Conservation (phyloP, 2,797 vertebrate genomes). For the Cossypha niveicapilla region DNA sequence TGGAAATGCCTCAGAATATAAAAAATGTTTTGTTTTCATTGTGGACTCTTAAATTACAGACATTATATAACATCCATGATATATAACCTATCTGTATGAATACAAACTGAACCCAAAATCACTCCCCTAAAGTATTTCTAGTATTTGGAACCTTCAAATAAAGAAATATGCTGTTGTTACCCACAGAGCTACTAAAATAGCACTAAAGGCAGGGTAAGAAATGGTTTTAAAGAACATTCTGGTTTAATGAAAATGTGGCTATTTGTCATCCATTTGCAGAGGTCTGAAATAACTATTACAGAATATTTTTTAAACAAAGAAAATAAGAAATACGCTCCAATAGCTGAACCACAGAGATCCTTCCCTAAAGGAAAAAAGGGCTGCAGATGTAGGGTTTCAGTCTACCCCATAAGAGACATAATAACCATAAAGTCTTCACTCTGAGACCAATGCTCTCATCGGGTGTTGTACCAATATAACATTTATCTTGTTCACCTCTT, state of each 20-base stretch:
- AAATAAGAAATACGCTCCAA: background rate
- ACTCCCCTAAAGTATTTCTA: background rate
- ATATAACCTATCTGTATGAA: background rate
- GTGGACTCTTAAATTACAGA: background rate
- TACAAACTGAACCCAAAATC: background rate
- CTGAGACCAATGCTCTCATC: background rate
- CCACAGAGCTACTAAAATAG: background rate
- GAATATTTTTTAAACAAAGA: background rate
- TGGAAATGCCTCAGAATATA: slow-evolving; percentile 19
- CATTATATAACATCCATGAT: slow-evolving; percentile 8
- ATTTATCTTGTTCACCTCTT: background rate
- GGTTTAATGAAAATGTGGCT: slow-evolving; percentile 8
- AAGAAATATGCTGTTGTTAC: background rate
- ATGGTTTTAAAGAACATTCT: background rate
- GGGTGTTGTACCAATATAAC: background rate
- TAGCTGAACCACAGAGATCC: background rate
- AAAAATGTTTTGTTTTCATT: slow-evolving; percentile 16
- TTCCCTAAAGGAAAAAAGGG: background rate
- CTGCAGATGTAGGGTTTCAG: background rate
- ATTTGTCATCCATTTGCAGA: slow-evolving; percentile 10
- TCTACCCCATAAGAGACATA: background rate
- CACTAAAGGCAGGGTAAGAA: background rate
- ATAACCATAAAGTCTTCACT: background rate
- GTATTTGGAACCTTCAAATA: background rate
- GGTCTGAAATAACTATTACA: background rate